These are phyloP conservation scores for Pituophis catenifer DNA, from an alignment of 2,113 vertebrate species.

Conservation along the genomic window DNA sequence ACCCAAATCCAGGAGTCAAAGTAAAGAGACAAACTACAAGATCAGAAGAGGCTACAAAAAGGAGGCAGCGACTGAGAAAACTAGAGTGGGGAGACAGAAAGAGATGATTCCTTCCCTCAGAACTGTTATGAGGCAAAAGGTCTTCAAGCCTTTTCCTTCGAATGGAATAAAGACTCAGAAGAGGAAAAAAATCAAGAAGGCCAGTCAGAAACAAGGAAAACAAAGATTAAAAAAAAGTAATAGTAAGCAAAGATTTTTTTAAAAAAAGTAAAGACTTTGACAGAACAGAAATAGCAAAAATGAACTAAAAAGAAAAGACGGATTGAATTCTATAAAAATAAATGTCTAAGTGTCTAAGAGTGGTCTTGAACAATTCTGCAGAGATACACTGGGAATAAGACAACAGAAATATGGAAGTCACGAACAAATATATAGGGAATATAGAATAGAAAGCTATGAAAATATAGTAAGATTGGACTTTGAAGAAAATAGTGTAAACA, in stretches of 20 bases:
- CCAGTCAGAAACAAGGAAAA: not conserved
- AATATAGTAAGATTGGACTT: not conserved
- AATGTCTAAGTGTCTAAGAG: not conserved
- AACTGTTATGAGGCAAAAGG: not conserved
- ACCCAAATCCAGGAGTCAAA: not conserved
- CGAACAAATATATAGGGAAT: not conserved
- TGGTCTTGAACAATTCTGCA: not conserved
- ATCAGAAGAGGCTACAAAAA: not conserved
- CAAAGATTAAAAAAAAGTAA: too few species aligned
- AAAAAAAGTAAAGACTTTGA: not conserved
- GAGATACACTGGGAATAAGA: not conserved
- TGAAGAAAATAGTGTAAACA: not conserved
- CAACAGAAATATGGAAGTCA: not conserved
- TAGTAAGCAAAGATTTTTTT: not conserved
- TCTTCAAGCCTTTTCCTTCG: not conserved
- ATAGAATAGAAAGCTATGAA: not conserved
- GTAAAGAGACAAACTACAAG: not conserved
- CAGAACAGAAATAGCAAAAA: not conserved
- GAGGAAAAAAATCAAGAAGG: not conserved
- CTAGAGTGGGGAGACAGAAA: not conserved
- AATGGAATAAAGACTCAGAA: not conserved
- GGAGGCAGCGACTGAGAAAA: not conserved
- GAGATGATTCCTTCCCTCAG: not conserved
- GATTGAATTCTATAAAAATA: not conserved
- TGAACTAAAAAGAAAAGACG: not conserved